Conservation (phyloP, 2,797 vertebrate species). For the Acrossocheilus fasciatus region DNA sequence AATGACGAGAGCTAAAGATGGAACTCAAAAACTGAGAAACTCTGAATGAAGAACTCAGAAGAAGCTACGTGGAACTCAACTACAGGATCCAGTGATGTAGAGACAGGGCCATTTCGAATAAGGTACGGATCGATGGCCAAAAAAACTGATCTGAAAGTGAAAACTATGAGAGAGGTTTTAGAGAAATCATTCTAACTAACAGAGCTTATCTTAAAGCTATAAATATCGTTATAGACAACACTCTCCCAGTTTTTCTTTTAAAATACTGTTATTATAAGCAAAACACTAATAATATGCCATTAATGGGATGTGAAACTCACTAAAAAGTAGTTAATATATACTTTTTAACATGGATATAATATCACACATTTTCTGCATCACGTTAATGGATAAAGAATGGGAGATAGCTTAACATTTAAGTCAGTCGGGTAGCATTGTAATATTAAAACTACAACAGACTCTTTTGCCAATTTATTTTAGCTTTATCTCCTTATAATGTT, state of each 20-base stretch:
- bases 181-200: constrained; percentile 33
- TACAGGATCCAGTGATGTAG: constrained; percentile 4
- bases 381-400: constrained; percentile 63
- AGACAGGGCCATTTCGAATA: not conserved
- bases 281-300: constrained; percentile 34
- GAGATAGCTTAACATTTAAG: constrained; percentile 56
- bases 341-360: constrained; percentile 47
- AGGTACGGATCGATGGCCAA: not conserved
- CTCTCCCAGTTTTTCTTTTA: constrained; percentile 77
- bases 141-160: constrained; percentile 37
- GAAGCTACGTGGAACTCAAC: constrained; percentile 12
- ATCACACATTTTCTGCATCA: constrained; percentile 58
- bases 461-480: constrained; percentile 38
- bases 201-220: constrained; percentile 13
- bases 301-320: constrained; percentile 42
- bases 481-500: constrained; percentile 13
- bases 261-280: constrained; percentile 29
- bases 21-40: constrained; percentile 38
- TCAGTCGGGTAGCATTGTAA: constrained; percentile 1
- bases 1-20: constrained; percentile 19
- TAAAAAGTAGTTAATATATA: constrained; percentile 3
- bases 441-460: not conserved
- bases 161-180: constrained; percentile 48
- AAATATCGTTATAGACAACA: constrained; percentile 40
- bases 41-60: constrained; percentile 2